Evolutionary conservation across 2,797 vertebrate genomes (phyloP).

Genomic region (Distichodus sexfasciatus): DNA sequence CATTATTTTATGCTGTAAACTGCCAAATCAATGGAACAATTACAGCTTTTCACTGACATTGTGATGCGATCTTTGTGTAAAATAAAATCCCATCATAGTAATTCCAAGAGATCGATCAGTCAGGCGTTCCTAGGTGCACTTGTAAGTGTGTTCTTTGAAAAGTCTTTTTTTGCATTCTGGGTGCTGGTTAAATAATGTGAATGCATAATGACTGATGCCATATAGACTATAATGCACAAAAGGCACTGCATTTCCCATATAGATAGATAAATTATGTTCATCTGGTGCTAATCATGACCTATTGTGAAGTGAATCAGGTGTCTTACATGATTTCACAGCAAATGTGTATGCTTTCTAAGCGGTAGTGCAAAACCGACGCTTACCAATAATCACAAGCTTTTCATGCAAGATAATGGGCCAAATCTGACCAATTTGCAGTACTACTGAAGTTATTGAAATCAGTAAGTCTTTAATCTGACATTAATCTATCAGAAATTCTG

Average conservation of each 20-base stretch:
- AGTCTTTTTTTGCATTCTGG: background rate
- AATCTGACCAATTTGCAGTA: no score
- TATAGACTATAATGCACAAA: background rate
- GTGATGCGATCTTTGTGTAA: constrained; percentile 55
- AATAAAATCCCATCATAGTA: constrained; percentile 38
- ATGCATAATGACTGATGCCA: background rate
- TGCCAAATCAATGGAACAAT: constrained; percentile 59
- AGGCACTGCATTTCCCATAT: background rate
- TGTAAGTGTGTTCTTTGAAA: background rate
- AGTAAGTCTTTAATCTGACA: no score
- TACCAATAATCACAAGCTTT: no score
- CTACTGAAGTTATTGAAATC: no score
- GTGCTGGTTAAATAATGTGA: background rate
- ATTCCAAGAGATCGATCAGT: background rate
- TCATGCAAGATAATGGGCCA: no score
- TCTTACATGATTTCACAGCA: background rate
- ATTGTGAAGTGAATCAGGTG: constrained; percentile 23
- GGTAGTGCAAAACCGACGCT: no score
- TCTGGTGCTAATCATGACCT: background rate
- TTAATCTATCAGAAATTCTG: no score
- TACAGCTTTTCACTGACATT: constrained; percentile 62
- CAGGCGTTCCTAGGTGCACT: background rate
- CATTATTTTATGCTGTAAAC: constrained; percentile 62
- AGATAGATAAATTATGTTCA: background rate
- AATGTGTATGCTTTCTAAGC: background rate